phyloP scores from a whole-genome alignment of 2,113 vertebrate genomes.

The Ailurus styani region DNA sequence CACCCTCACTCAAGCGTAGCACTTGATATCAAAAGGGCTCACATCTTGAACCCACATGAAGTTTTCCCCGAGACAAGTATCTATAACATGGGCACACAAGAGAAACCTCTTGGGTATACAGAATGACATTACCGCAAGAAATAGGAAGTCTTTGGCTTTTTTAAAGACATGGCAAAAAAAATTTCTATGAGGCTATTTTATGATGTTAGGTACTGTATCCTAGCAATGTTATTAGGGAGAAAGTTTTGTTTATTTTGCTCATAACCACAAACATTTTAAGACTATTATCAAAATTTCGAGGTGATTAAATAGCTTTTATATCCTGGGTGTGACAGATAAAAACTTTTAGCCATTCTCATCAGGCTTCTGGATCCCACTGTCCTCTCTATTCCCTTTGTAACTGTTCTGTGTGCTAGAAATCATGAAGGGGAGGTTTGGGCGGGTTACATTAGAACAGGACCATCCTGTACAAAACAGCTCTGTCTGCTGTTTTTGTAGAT shows the following conservation, averaged over 20 bases:
- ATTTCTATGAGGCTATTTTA: not conserved
- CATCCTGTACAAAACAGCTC: not conserved
- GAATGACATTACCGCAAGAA: not conserved
- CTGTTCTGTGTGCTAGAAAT: not conserved
- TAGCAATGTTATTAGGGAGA: not conserved
- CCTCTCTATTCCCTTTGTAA: not conserved
- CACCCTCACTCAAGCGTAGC: not conserved
- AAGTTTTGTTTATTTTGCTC: not conserved
- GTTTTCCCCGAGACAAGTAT: not conserved
- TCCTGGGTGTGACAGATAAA: not conserved
- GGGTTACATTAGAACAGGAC: not conserved
- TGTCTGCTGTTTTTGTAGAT: not conserved
- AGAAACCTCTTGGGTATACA: not conserved
- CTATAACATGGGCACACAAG: not conserved
- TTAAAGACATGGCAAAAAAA: not conserved
- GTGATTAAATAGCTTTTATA: not conserved
- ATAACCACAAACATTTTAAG: not conserved
- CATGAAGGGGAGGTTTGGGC: not conserved
- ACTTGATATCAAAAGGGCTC: not conserved
- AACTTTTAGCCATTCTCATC: not conserved
- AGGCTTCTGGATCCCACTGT: not conserved
- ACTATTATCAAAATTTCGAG: not conserved
- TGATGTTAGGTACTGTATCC: not conserved
- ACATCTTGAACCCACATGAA: not conserved
- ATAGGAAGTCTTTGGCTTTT: not conserved